Evolutionary conservation across 2,113 vertebrate genomes (phyloP).

Genomic region (Tylochromis polylepis): DNA sequence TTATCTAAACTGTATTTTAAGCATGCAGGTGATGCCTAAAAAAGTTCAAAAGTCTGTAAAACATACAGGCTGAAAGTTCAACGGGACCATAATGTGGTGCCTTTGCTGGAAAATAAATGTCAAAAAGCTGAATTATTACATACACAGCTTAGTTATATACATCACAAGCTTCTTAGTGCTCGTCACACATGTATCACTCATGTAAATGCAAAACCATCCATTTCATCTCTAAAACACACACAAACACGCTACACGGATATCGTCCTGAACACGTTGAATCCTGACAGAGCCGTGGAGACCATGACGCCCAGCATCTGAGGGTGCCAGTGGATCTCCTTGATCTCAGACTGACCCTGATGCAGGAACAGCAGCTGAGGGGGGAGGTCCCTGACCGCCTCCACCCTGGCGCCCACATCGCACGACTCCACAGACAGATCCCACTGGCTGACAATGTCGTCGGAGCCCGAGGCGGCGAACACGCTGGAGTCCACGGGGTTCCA

Average conservation of each 20-base stretch:
- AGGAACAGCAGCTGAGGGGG: slow-evolving; percentile 88
- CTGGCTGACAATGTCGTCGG: slow-evolving; percentile 85
- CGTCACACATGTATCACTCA: not conserved
- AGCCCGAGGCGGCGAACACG: slow-evolving; percentile 82
- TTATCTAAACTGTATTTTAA: slow-evolving; percentile 15
- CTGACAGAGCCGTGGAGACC: slow-evolving; percentile 82
- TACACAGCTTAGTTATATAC: slow-evolving; percentile 37
- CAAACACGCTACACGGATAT: slow-evolving; percentile 75
- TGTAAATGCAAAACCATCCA: not conserved
- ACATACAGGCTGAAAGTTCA: not conserved
- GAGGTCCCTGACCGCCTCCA: slow-evolving; percentile 69
- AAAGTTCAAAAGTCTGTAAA: slow-evolving; percentile 21
- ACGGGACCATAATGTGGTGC: not conserved
- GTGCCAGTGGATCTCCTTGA: slow-evolving; percentile 92
- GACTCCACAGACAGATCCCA: slow-evolving; percentile 90
- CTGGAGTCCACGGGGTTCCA: slow-evolving; percentile 86
- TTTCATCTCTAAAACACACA: not conserved
- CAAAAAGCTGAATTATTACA: not conserved
- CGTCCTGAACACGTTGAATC: slow-evolving; percentile 87
- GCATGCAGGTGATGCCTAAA: slow-evolving; percentile 12
- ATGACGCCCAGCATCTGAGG: slow-evolving; percentile 81
- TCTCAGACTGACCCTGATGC: slow-evolving; percentile 87
- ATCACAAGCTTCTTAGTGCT: slow-evolving; percentile 7
- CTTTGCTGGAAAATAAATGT: not conserved
- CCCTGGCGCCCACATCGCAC: slow-evolving; percentile 69